A percentile compares a stretch with the other conserved stretches of the same genome.
Conservation (phyloP, 2,888 invertebrate species). For the Noctua pronuba region DNA sequence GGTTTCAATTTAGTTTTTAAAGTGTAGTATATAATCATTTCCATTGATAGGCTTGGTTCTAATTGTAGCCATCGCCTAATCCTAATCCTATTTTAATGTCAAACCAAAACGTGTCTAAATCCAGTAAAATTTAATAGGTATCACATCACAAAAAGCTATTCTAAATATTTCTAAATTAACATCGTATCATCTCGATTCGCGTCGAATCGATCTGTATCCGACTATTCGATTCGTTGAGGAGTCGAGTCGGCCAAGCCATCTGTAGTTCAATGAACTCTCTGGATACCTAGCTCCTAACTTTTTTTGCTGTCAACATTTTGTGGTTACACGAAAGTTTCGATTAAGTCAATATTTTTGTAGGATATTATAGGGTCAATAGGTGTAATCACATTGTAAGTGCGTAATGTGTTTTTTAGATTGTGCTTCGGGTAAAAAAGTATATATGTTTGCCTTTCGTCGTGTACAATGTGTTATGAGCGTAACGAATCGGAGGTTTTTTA, state of each 20-base stretch:
- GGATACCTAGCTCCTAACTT: constrained; percentile 65
- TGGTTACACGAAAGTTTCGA: constrained; percentile 52
- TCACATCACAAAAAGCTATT: constrained; percentile 62
- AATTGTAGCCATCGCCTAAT: background rate
- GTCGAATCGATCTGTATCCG: constrained; percentile 76
- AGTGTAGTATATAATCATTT: background rate
- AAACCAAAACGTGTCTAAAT: constrained; percentile 59
- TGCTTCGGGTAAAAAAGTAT: background rate
- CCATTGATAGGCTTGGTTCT: background rate
- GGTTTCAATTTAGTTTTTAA: background rate
- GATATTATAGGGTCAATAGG: constrained; percentile 52
- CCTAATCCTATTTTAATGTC: constrained; percentile 28
- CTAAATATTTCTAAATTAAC: constrained; percentile 70
- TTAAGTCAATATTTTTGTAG: constrained; percentile 60
- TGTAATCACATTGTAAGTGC: constrained; percentile 46
- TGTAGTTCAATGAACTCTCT: constrained; percentile 68
- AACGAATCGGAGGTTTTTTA: background rate
- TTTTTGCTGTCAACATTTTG: constrained; percentile 60
- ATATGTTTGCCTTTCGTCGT: background rate
- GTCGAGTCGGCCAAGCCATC: constrained; percentile 66
- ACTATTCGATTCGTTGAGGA: constrained; percentile 85
- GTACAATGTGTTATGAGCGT: constrained; percentile 11
- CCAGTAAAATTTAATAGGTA: constrained; percentile 61
- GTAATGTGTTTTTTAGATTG: constrained; percentile 41
- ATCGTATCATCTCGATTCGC: constrained; percentile 72